Evolutionary conservation across 2,113 vertebrate genomes (phyloP), one percentile per base, ranked within the genome.

Genomic region (Eonycteris spelaea): DNA sequence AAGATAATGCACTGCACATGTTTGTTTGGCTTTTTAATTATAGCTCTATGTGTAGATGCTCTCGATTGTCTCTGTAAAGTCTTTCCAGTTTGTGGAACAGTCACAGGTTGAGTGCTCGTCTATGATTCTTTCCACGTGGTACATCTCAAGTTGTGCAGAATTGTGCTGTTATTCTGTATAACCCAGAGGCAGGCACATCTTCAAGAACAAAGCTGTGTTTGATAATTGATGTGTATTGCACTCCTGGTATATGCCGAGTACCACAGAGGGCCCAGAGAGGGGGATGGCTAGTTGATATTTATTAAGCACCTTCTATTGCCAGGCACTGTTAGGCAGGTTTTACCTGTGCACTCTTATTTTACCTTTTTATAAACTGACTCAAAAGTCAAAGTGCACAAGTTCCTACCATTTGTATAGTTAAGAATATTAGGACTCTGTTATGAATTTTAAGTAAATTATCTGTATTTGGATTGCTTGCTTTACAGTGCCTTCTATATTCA

Each of bases 391-490:
- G 67, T 57, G 35, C 33, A 40, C 22, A 28, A 57, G 19, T 1
- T 84, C 3, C 51, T 63, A 70, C 22, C 61, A 0, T 93, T 94
- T 94, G 18, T 78, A 55, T 65, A 59, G 86, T 70, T 88, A 75
- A 67, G 15, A 93, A 35, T 89, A 33, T 61, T 93, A 91, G 35
- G 43, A 85, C 43, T 73, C 40, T 79, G 14, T 92, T 70, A 30
- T 71, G 86, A 82, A 45, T 92, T 94, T 95, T 95, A 94, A 91
- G 57, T 77, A 91, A 91, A 84, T 94, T 71, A 0, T 70, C 45
- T 85, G 3, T 84, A 74, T 93, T 95, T 88, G 57, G 11, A n/a
- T 86, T 35, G 4, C 51, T 95, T 96, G 28, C 51, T 91, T 75
- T 94, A 63, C 0, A 71, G 21, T 71, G 80, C n/a, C 10, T 87